Evolutionary conservation across 2,797 vertebrate genomes (phyloP).

Genomic region (Babyrousa celebensis): DNA sequence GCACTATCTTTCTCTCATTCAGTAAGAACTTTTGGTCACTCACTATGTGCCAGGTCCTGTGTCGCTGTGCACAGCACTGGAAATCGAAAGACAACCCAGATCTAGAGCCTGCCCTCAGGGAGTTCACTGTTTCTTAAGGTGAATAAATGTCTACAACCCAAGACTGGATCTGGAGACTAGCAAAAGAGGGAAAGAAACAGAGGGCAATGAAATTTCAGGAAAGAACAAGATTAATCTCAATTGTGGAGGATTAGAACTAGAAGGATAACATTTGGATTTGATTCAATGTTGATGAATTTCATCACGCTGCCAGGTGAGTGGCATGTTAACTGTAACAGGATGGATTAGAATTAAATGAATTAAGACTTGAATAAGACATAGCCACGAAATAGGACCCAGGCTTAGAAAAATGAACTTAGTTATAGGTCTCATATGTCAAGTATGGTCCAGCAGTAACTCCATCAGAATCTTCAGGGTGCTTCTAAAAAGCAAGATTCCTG

Average conservation of each 20-base stretch:
- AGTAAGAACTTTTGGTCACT: neutral
- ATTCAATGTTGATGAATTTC: neutral
- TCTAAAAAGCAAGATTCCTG: neutral
- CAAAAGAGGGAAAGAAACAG: neutral
- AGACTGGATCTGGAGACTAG: neutral
- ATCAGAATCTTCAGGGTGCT: neutral
- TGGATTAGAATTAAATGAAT: neutral
- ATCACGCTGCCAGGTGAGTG: neutral
- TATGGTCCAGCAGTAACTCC: neutral
- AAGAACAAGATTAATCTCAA: conserved; percentile 3
- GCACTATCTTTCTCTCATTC: neutral
- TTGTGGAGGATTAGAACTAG: neutral
- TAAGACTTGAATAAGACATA: neutral
- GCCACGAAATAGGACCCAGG: neutral
- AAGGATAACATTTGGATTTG: neutral
- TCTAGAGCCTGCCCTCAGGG: neutral
- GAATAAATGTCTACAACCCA: neutral
- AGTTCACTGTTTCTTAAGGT: neutral
- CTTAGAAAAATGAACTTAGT: neutral
- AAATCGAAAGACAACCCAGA: neutral
- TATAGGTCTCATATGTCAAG: neutral
- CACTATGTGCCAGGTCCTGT: neutral
- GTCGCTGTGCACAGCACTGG: neutral
- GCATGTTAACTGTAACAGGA: neutral
- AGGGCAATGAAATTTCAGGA: neutral